Evolutionary conservation across 1,140 invertebrate species (phyloP).

Genomic region (Drosophila nebulosa): DNA sequence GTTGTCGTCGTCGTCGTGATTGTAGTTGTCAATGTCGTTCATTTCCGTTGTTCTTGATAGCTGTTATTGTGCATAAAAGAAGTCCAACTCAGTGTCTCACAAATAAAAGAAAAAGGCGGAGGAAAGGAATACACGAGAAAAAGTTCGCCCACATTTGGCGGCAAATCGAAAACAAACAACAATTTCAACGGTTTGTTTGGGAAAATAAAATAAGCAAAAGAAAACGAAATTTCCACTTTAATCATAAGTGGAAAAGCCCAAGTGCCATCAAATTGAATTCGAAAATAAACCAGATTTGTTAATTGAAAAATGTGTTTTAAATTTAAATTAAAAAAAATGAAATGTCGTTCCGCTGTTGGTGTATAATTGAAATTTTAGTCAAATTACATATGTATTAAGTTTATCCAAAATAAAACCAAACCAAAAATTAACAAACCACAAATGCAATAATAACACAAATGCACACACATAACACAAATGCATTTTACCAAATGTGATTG

Average conservation of each 20-base stretch:
- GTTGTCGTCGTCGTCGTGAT: slow-evolving; percentile 41
- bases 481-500: not conserved
- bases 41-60: slow-evolving; percentile 44
- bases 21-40: slow-evolving; percentile 41
- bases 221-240: slow-evolving; percentile 42
- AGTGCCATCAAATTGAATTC: slow-evolving; percentile 26
- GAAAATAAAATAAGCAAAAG: not conserved
- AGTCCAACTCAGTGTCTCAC: slow-evolving; percentile 22
- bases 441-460: slow-evolving; percentile 11
- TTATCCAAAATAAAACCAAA: slow-evolving; percentile 10
- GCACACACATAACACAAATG: not conserved
- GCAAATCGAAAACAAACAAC: slow-evolving; percentile 62
- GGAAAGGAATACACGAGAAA: not conserved
- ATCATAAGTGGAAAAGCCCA: slow-evolving; percentile 21
- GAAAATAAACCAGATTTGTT: slow-evolving; percentile 15
- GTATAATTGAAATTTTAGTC: slow-evolving; percentile 24
- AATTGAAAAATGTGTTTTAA: slow-evolving; percentile 34
- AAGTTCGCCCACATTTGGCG: slow-evolving; percentile 21
- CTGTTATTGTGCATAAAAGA: slow-evolving; percentile 34
- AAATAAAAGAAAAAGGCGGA: slow-evolving; percentile 15
- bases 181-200: slow-evolving; percentile 6
- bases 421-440: slow-evolving; percentile 49
- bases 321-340: slow-evolving; percentile 17
- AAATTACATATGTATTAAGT: slow-evolving; percentile 70
- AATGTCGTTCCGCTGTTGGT: not conserved